Percentiles rank a stretch among this genome's conserved stretches.
Conservation (phyloP, 2,113 vertebrate species). For the Bubo blakistoni region DNA sequence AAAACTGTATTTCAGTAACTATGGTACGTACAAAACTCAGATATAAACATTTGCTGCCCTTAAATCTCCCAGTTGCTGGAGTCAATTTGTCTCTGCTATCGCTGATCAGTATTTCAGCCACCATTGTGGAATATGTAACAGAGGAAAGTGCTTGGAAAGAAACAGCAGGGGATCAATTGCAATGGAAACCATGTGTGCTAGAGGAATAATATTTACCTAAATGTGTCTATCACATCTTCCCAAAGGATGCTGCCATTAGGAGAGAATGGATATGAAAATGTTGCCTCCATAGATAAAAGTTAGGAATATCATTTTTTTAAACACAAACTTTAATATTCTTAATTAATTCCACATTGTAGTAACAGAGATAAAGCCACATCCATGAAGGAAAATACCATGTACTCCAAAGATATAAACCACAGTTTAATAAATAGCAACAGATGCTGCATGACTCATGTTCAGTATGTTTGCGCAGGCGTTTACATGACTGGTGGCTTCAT, state of each 20-base stretch:
- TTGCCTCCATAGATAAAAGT: neutral
- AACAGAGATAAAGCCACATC: constrained; percentile 26
- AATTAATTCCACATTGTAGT: constrained; percentile 25
- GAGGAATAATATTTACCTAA: constrained; percentile 43
- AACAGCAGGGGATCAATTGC: neutral
- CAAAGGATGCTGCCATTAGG: constrained; percentile 11
- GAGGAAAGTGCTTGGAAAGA: constrained; percentile 22
- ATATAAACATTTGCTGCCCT: neutral
- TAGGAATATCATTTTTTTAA: neutral
- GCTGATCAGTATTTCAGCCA: constrained; percentile 4
- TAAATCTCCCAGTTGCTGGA: neutral
- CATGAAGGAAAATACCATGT: neutral
- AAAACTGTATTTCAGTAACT: neutral
- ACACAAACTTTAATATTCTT: neutral
- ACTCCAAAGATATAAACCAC: neutral
- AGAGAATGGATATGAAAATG: neutral
- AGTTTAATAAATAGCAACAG: constrained; percentile 36
- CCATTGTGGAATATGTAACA: neutral
- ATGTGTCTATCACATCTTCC: constrained; percentile 29
- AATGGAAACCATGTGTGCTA: constrained; percentile 44
- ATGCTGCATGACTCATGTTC: neutral
- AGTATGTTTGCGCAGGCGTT: neutral
- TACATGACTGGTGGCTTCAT: neutral
- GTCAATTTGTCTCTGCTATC: constrained; percentile 1
- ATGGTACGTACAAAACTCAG: neutral